Evolutionary conservation across 1,140 invertebrate genomes (phyloP).

Genomic region (Trissolcus basalis): DNA sequence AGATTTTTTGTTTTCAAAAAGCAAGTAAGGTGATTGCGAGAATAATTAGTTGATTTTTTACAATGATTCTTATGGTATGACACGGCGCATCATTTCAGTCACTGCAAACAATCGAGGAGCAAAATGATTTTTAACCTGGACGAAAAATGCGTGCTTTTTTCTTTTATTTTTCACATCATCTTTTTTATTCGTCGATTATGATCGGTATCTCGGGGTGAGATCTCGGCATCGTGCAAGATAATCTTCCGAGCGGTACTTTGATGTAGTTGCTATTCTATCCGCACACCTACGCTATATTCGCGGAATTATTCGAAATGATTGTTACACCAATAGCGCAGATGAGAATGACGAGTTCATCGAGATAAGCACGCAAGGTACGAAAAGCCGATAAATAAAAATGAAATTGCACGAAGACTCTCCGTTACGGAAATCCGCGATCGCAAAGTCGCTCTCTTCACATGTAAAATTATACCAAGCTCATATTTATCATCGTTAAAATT

Average conservation of each 20-base stretch:
- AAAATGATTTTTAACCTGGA: slow-evolving; percentile 10
- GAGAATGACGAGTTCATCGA: slow-evolving; percentile 54
- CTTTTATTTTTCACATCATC: slow-evolving; percentile 11
- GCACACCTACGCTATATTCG: slow-evolving; percentile 47
- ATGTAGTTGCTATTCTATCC: slow-evolving; percentile 50
- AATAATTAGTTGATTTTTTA: too few species aligned
- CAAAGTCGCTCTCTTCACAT: slow-evolving; percentile 5
- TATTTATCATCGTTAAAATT: slow-evolving; percentile 38
- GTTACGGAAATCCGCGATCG: slow-evolving; percentile 28
- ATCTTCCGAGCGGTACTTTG: slow-evolving; percentile 57
- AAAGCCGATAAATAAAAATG: slow-evolving; percentile 34
- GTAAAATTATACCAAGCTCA: slow-evolving; percentile 21
- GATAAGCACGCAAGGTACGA: slow-evolving; percentile 31
- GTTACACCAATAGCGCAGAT: slow-evolving; percentile 42
- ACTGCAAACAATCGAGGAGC: slow-evolving; percentile 23
- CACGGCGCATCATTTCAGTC: neutral
- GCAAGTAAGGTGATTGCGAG: too few species aligned
- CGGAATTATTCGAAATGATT: slow-evolving; percentile 55
- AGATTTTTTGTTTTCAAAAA: too few species aligned
- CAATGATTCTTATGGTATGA: slow-evolving; percentile 14
- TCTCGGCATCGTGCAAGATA: slow-evolving; percentile 56
- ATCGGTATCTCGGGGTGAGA: slow-evolving; percentile 56
- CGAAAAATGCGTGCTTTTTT: slow-evolving; percentile 30
- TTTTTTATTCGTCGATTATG: slow-evolving; percentile 10
- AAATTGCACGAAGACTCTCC: slow-evolving; percentile 16